Evolutionary conservation across 2,113 vertebrate genomes (phyloP).

Genomic region (Tachysurus fulvidraco): DNA sequence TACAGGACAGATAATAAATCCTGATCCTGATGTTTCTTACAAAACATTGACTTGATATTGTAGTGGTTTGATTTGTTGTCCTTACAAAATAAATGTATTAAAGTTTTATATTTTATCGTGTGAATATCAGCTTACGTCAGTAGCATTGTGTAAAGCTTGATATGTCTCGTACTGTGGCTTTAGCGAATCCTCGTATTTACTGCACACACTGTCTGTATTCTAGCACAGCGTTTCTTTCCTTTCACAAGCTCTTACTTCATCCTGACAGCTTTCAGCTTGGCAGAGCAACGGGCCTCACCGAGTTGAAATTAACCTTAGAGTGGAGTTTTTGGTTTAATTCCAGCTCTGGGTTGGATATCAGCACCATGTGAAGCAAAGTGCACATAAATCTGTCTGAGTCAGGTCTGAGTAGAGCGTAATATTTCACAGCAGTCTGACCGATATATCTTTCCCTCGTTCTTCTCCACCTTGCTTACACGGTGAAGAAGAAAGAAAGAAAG

Average conservation of each 20-base stretch:
- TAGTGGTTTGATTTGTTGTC: background rate
- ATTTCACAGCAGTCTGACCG: conserved; percentile 28
- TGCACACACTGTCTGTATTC: background rate
- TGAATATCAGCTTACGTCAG: background rate
- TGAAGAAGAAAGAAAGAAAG: background rate
- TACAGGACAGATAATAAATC: background rate
- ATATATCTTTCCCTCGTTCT: too few relatives aligned
- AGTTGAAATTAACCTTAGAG: conserved; percentile 43
- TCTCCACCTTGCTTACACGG: background rate
- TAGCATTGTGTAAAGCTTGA: background rate
- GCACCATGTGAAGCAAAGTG: conserved; percentile 8
- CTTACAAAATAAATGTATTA: background rate
- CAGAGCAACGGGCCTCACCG: conserved; percentile 15
- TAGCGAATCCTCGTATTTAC: background rate
- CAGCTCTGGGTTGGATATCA: conserved; percentile 20
- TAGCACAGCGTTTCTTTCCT: background rate
- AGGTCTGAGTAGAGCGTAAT: conserved; percentile 12
- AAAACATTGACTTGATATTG: background rate
- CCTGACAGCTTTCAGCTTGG: background rate
- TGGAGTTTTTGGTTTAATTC: conserved; percentile 39
- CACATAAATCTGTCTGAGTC: conserved; percentile 31
- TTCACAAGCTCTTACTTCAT: background rate
- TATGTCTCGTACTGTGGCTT: background rate
- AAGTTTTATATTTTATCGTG: background rate
- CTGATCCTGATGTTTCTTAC: background rate